phyloP scores from a whole-genome alignment of 2,888 invertebrate genomes.

The Eilema caniola region DNA sequence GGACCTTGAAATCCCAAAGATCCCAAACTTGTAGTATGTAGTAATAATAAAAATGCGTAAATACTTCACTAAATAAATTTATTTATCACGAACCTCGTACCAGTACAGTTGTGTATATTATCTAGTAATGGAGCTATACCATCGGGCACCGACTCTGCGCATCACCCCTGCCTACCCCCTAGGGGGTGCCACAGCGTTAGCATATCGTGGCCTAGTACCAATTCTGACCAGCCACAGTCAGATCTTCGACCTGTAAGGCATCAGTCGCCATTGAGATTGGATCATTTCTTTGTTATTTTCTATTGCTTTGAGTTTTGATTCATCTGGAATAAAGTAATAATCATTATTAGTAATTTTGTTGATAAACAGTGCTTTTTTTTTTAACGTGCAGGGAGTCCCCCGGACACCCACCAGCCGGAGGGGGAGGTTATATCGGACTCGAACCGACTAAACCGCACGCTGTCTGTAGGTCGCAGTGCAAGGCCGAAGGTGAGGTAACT shows the following conservation, averaged over 20 bases:
- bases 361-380: no score
- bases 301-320: constrained; percentile 71
- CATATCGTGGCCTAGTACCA: background rate
- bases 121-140: background rate
- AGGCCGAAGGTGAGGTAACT: no score
- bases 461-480: no score
- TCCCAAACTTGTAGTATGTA: no score
- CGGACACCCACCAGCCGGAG: no score
- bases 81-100: background rate
- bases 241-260: constrained; percentile 81
- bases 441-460: no score
- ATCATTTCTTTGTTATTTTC: constrained; percentile 79
- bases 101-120: background rate
- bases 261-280: constrained; percentile 84
- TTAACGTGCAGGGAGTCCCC: no score
- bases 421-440: no score
- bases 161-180: background rate
- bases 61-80: background rate
- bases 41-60: background rate
- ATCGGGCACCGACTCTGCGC: background rate
- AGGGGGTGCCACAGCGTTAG: background rate
- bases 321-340: constrained; percentile 75
- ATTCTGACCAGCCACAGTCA: constrained; percentile 9
- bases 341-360: no score
- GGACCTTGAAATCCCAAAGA: no score